Percentiles rank a stretch among this genome's conserved stretches.
Conservation (phyloP, 1,140 invertebrate species). For the Epicauta chinensis region DNA sequence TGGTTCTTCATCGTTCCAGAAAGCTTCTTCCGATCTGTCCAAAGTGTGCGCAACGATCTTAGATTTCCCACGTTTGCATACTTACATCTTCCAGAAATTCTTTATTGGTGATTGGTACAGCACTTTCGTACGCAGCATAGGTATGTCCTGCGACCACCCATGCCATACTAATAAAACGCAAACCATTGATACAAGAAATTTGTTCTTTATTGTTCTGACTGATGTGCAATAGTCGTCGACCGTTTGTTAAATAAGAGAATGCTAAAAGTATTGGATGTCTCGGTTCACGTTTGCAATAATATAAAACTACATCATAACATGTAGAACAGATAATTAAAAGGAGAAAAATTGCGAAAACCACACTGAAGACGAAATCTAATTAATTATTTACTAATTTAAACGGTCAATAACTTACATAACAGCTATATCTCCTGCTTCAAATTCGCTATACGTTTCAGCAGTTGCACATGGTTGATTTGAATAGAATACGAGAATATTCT, state of each 20-base stretch:
- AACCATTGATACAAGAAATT: slow-evolving; percentile 6
- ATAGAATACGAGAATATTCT: background rate
- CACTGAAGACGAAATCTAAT: background rate
- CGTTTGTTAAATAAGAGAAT: slow-evolving; percentile 5
- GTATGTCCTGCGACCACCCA: slow-evolving; percentile 3
- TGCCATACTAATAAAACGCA: slow-evolving; percentile 8
- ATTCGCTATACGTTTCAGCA: background rate
- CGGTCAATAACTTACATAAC: slow-evolving; percentile 11
- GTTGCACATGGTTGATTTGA: background rate
- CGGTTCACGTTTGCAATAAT: slow-evolving; percentile 5
- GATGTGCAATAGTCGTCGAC: background rate
- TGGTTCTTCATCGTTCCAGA: too few species aligned
- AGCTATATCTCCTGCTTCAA: slow-evolving; percentile 2
- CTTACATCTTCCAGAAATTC: too few species aligned
- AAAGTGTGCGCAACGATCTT: too few species aligned
- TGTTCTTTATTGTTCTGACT: slow-evolving; percentile 4
- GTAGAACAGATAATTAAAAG: slow-evolving; percentile 4
- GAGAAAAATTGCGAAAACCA: background rate
- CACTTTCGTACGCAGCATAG: background rate
- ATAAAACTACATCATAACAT: background rate
- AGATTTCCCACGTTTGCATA: slow-evolving; percentile 1
- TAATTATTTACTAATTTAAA: too few species aligned
- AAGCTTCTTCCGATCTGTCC: too few species aligned
- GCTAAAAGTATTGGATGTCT: slow-evolving; percentile 3
- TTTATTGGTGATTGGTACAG: background rate